Percentiles rank a stretch among this genome's conserved stretches.
Conservation (phyloP, 92 coral and sea anemone genomes). For the Palythoa heliodiscus region DNA sequence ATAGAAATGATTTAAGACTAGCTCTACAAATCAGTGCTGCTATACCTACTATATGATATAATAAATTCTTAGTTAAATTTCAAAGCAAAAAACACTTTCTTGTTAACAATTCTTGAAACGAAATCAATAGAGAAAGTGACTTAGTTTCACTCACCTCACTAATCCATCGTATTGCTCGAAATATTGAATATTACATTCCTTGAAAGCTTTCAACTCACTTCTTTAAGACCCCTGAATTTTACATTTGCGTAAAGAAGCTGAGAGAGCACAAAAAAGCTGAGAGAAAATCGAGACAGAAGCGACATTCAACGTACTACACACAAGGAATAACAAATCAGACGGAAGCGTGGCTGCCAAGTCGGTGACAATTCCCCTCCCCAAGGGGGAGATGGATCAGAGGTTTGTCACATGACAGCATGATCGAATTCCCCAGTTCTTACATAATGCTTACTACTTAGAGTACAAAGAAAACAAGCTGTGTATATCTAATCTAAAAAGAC, state of each 20-base stretch:
- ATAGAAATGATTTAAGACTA: neutral
- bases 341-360: conserved; percentile 60
- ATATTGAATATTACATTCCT: conserved; percentile 25
- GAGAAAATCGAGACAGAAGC: conserved; percentile 45
- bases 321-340: conserved; percentile 55
- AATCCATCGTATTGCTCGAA: conserved; percentile 19
- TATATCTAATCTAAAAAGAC: no score
- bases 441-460: neutral
- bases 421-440: neutral
- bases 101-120: neutral
- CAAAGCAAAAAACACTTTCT: neutral
- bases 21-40: neutral
- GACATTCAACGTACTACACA: conserved; percentile 16
- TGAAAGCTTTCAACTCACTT: neutral
- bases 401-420: conserved; percentile 34
- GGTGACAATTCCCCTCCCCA: conserved; percentile 5
- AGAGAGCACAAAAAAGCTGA: neutral
- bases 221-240: neutral
- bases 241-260: conserved; percentile 20
- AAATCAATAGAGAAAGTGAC: neutral
- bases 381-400: neutral
- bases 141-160: conserved; percentile 6
- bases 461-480: no score
- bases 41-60: neutral
- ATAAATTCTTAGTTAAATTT: neutral